These are phyloP conservation scores for Microcebus ravelobensis DNA, from an alignment of 2,113 vertebrate species.

Conservation along the genomic window DNA sequence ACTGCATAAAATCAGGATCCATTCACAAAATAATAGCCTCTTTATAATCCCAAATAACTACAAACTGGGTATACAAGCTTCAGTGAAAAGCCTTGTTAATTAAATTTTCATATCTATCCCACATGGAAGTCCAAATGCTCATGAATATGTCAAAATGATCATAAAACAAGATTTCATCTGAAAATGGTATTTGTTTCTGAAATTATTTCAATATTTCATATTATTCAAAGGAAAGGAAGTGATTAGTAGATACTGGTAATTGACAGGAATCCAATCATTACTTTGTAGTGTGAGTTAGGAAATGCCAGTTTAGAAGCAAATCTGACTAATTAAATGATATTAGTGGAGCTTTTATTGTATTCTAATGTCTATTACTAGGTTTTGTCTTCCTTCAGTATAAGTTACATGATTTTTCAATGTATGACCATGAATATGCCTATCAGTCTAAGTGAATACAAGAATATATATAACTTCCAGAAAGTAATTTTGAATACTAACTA, in stretches of 20 bases:
- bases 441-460: not conserved
- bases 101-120: not conserved
- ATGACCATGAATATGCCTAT: not conserved
- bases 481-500: not conserved
- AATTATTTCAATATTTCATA: not conserved
- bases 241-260: not conserved
- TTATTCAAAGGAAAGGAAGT: not conserved
- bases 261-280: not conserved
- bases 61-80: not conserved
- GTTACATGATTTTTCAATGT: not conserved
- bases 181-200: not conserved
- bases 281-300: not conserved
- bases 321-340: not conserved
- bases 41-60: not conserved
- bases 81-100: not conserved
- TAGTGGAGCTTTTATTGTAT: not conserved
- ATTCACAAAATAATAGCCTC: not conserved
- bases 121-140: not conserved
- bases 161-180: constrained; percentile 2
- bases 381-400: not conserved
- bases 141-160: not conserved
- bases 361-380: not conserved
- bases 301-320: not conserved
- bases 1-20: not conserved
- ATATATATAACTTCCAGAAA: not conserved